Evolutionary conservation across 2,888 invertebrate species (phyloP), one percentile per base, ranked within the genome.

Genomic region (Leuctra nigra): DNA sequence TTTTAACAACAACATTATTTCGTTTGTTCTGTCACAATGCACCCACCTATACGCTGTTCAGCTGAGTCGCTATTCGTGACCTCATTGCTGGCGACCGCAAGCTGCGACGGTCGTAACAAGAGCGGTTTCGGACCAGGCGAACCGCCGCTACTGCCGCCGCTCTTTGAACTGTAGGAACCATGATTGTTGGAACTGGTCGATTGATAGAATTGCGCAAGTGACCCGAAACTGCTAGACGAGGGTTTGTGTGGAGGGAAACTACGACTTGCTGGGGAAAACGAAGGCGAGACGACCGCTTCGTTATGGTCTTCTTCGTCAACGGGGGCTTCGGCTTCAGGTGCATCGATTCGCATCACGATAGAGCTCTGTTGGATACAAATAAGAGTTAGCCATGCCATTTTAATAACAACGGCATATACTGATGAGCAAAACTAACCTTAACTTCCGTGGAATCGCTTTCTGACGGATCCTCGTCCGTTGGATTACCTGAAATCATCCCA

Each of bases 301-400:
- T n/a, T n/a, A n/a, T n/a, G n/a, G n/a, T n/a, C n/a, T n/a, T n/a
- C n/a, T n/a, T n/a, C n/a, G 4, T 57, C 54, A 11, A 39, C 48
- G 24, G 23, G 11, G 7, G 11, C 18, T 47, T 62, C 63, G 41
- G 69, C 68, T 35, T 67, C 68, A 6, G 68, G 66, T 6, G 67
- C 68, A 56, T 70, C 68, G 39, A 68, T 65, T 54, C 70, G 69
- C 66, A 70, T 67, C 29, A 66, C 62, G 57, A 66, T 64, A 52
- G 66, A 62, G 13, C 50, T 50, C 50, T 50, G 50, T 13, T 2
- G 2, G 18, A 39, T 14, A 39, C 39, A 9, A 39, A n/a, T n/a
- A n/a, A n/a, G n/a, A n/a, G n/a, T n/a, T n/a, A n/a, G n/a, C n/a
- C n/a, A n/a, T n/a, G n/a, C n/a, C n/a, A n/a, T n/a, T n/a, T n/a